Base-by-base conservation (phyloP, 2,113 vertebrate genomes). In the Sander lucioperca region DNA sequence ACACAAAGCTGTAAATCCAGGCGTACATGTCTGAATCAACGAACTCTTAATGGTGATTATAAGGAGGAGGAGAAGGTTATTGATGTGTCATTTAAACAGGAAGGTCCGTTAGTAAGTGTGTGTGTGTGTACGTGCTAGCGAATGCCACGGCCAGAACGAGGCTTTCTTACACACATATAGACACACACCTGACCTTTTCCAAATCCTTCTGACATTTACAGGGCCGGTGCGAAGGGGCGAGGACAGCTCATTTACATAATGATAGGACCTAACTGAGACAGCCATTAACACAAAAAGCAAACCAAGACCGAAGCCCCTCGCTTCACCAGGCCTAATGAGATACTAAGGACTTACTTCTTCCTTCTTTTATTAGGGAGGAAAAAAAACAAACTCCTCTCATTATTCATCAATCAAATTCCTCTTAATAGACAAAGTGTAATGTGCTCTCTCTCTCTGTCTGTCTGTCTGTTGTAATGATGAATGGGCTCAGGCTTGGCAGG, bases 161-260 rank as follows among this genome's bases (percentile, higher is more conserved):
- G 18, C 47, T 77, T 61, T 71, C 66, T 83, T 74, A 83, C 80
- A 77, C 76, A 77, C 72, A 56, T 63, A 81, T 12, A 78, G 47
- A 76, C 72, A 74, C 72, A 87, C 77, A 81, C 74, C 72, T 85
- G 90, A 93, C 92, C 92, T 94, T 94, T 93, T 91, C 85, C 90
- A 84, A 92, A 92, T 91, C 90, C 88, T 61, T 74, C 83, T 92
- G 94, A 90, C 92, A 94, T 94, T 94, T 92, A 89, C 84, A 87
- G 56, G 76, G 71, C 79, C 7, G 15, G 62, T 72, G 84, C 77
- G 39, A 91, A 88, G 81, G 83, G 78, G 77, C 48, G 74, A 82
- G 86, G 92, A 91, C 83, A 75, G 84, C 87, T 92, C 74, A 92
- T 94, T 92, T 90, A 84, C 89, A 93, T 93, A 91, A 91, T 85